Percentiles rank a stretch among this genome's conserved stretches.
Conservation (phyloP, 2,888 invertebrate species). For the Ophraella communa region DNA sequence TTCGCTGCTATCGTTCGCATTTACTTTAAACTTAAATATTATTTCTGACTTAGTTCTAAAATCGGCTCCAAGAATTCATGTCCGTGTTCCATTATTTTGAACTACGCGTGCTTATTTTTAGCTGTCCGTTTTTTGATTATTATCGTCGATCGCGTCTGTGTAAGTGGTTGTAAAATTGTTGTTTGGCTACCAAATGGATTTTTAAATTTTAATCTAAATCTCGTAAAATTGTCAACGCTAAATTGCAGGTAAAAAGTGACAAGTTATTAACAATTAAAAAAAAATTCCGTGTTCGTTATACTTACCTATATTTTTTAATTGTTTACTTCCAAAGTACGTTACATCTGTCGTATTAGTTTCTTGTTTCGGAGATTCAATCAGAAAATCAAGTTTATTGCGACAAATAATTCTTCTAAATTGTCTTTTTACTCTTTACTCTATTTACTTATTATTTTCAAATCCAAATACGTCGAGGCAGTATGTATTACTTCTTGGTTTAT, state of each 20-base stretch:
- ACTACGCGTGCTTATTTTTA: constrained; percentile 16
- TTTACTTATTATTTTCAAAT: too few relatives aligned
- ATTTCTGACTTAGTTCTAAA: constrained; percentile 18
- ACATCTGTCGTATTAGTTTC: too few relatives aligned
- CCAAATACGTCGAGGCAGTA: too few relatives aligned
- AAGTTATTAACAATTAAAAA: neutral
- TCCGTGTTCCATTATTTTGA: constrained; percentile 25
- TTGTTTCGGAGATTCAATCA: too few relatives aligned
- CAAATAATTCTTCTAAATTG: too few relatives aligned
- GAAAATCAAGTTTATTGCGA: too few relatives aligned
- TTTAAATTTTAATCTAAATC: neutral
- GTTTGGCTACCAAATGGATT: constrained; percentile 5
- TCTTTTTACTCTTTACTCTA: too few relatives aligned
- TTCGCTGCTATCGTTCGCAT: neutral
- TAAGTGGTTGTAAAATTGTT: constrained; percentile 1
- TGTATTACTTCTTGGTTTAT: too few relatives aligned
- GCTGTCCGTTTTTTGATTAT: neutral
- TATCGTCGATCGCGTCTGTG: constrained; percentile 6
- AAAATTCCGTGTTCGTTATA: too few relatives aligned
- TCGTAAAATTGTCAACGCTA: neutral
- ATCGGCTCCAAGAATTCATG: constrained; percentile 10
- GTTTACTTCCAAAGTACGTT: too few relatives aligned
- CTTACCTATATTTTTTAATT: too few relatives aligned
- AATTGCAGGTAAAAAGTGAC: neutral
- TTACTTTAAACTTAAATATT: constrained; percentile 11